These are phyloP conservation scores for Onychorhynchus coronatus DNA, from an alignment of 2,113 vertebrate species.

Conservation along the genomic window DNA sequence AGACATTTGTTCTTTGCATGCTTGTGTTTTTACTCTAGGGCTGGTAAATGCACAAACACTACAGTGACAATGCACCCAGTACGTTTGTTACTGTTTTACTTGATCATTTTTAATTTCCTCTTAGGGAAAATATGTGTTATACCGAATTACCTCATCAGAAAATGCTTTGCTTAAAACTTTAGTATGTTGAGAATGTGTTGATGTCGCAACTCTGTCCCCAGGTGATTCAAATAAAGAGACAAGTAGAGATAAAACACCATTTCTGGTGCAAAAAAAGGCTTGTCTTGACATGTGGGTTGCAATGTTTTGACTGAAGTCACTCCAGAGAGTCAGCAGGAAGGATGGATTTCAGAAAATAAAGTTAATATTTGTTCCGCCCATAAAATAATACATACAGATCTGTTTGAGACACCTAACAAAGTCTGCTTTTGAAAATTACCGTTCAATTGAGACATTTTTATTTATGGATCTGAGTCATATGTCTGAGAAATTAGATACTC, in stretches of 20 bases:
- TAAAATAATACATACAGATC: not conserved
- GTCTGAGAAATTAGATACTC: not conserved
- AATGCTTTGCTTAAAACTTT: not conserved
- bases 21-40: not conserved
- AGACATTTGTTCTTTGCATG: not conserved
- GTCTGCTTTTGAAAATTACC: slow-evolving; percentile 7
- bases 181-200: not conserved
- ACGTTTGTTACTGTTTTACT: not conserved
- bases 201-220: not conserved
- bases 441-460: not conserved
- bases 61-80: not conserved
- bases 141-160: not conserved
- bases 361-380: not conserved
- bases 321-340: not conserved
- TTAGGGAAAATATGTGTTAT: not conserved
- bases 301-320: not conserved
- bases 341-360: not conserved
- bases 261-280: slow-evolving; percentile 33
- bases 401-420: not conserved
- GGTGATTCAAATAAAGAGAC: slow-evolving; percentile 7
- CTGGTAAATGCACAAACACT: not conserved
- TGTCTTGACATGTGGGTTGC: not conserved
- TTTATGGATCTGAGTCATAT: not conserved
- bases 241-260: slow-evolving; percentile 31
- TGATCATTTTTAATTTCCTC: not conserved